Conservation (phyloP, 2,113 vertebrate species). For the Haplotaxodon microlepis region DNA sequence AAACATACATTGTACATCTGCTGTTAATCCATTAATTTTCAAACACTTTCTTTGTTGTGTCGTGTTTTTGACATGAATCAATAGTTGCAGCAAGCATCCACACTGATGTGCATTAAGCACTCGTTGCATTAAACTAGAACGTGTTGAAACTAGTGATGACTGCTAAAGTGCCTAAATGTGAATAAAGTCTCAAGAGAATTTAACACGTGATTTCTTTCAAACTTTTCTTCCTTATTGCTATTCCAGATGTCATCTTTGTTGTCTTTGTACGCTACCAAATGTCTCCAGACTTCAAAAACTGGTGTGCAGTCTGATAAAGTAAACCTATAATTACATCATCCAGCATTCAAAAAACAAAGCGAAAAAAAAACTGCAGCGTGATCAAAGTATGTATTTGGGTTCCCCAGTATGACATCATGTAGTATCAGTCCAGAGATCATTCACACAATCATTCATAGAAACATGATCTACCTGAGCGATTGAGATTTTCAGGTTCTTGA, state of each 20-base stretch:
- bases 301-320: not conserved
- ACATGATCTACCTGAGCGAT: not conserved
- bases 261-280: not conserved
- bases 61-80: not conserved
- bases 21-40: not conserved
- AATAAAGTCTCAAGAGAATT: not conserved
- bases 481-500: not conserved
- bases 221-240: not conserved
- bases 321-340: not conserved
- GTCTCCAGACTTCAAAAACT: not conserved
- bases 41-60: not conserved
- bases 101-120: rapidly evolving
- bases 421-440: not conserved
- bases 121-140: not conserved
- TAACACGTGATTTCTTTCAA: not conserved
- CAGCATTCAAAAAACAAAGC: not conserved
- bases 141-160: not conserved
- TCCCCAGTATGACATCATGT: not conserved
- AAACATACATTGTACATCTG: not conserved
- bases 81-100: not conserved
- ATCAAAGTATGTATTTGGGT: not conserved
- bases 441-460: not conserved
- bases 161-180: not conserved
- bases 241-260: not conserved
- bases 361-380: not conserved